Evolutionary conservation across 1,140 invertebrate species (phyloP).

Genomic region (Temnothorax longispinosus): DNA sequence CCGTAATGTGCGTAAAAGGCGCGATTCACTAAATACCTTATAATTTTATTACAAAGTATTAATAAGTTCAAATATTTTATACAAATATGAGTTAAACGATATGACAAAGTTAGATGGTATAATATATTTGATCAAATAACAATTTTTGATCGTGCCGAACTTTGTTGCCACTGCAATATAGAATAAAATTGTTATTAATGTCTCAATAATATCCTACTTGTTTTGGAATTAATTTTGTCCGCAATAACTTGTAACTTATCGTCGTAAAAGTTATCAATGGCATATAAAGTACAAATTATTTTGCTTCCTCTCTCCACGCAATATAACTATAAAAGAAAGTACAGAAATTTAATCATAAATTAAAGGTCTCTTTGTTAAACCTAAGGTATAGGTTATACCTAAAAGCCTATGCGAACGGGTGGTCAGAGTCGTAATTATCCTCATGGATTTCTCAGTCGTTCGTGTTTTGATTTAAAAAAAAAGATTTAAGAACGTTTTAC

Average conservation of each 20-base stretch:
- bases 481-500: no score
- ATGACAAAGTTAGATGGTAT: conserved; percentile 1
- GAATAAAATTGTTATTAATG: not conserved
- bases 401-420: conserved; percentile 75
- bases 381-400: conserved; percentile 71
- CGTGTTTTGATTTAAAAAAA: not conserved
- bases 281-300: conserved; percentile 61
- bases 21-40: not conserved
- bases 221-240: conserved; percentile 63
- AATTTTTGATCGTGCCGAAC: not conserved
- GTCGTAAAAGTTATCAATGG: conserved; percentile 50
- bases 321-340: conserved; percentile 65
- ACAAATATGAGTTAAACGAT: not conserved
- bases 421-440: not conserved
- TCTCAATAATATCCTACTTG: conserved; percentile 63
- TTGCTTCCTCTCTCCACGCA: conserved; percentile 60
- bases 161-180: not conserved
- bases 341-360: conserved; percentile 72
- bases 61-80: not conserved
- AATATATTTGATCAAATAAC: not conserved
- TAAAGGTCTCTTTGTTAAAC: conserved; percentile 66
- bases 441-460: not conserved
- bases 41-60: conserved; percentile 25
- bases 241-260: conserved; percentile 37
- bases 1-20: not conserved